These are phyloP conservation scores for Echinops telfairi DNA, from an alignment of 2,113 vertebrate genomes.

Conservation along the genomic window DNA sequence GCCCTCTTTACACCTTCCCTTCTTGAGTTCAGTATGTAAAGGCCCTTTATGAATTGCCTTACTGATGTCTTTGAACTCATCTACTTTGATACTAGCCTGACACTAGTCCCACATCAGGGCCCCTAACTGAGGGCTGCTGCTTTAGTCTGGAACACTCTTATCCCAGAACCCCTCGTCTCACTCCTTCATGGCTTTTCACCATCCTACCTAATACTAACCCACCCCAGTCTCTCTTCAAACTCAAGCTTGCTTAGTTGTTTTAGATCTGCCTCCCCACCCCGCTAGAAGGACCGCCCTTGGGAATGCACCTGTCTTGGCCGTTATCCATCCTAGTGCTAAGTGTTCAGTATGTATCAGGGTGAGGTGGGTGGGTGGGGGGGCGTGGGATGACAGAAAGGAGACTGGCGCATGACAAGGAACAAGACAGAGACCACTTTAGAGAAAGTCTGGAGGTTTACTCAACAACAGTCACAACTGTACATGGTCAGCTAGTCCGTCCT, in stretches of 20 bases:
- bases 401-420: not conserved
- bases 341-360: not conserved
- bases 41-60: not conserved
- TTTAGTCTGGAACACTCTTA: not conserved
- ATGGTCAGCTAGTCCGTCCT: not conserved
- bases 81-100: not conserved
- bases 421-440: slow-evolving; percentile 47
- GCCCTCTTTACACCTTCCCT: not conserved
- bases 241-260: not conserved
- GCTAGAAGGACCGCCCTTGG: not conserved
- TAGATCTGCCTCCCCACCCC: not conserved
- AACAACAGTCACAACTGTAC: slow-evolving; percentile 55
- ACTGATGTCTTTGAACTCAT: not conserved
- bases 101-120: not conserved
- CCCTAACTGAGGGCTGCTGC: not conserved
- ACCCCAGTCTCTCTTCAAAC: not conserved
- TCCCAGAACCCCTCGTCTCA: not conserved
- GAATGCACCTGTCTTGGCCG: not conserved
- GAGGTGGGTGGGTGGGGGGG: too few species aligned
- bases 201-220: not conserved
- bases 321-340: not conserved
- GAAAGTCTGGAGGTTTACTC: slow-evolving; percentile 78
- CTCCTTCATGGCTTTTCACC: not conserved
- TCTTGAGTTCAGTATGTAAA: not conserved
- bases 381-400: not conserved